phyloP scores from a whole-genome alignment of 2,113 vertebrate species.

The Chaenocephalus aceratus region DNA sequence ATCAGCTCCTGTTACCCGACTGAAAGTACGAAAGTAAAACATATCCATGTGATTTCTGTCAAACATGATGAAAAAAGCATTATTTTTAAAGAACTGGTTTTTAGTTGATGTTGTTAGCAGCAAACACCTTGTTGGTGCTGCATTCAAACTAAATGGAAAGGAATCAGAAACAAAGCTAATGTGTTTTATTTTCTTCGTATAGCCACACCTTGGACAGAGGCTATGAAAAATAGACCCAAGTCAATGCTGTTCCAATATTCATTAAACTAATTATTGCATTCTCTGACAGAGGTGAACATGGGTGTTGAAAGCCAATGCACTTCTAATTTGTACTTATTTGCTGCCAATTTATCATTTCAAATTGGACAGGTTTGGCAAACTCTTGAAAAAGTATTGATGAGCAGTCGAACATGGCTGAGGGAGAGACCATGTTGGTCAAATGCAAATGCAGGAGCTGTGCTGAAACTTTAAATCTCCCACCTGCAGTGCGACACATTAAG shows the following conservation, averaged over 20 bases:
- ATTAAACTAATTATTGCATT: not conserved
- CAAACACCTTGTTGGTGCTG: not conserved
- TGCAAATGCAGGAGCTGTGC: not conserved
- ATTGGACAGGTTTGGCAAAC: constrained; percentile 11
- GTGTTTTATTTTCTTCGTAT: not conserved
- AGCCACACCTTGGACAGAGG: not conserved
- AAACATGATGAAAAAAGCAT: constrained; percentile 8
- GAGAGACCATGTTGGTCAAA: not conserved
- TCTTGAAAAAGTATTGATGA: constrained; percentile 6
- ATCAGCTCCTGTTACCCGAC: not conserved
- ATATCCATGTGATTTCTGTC: constrained; percentile 7
- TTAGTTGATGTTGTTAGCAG: not conserved
- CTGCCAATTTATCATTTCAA: constrained; percentile 30
- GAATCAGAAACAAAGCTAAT: not conserved
- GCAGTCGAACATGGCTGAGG: not conserved
- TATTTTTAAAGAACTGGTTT: not conserved
- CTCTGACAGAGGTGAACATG: not conserved
- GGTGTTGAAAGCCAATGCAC: not conserved
- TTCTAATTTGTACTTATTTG: constrained; percentile 14
- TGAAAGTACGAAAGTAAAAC: constrained; percentile 8
- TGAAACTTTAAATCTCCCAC: constrained; percentile 25
- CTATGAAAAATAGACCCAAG: not conserved
- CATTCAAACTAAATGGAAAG: not conserved
- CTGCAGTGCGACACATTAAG: not conserved
- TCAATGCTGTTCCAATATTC: not conserved